Conservation (phyloP, 2,797 vertebrate genomes). For the Pseudomugil tenellus region DNA sequence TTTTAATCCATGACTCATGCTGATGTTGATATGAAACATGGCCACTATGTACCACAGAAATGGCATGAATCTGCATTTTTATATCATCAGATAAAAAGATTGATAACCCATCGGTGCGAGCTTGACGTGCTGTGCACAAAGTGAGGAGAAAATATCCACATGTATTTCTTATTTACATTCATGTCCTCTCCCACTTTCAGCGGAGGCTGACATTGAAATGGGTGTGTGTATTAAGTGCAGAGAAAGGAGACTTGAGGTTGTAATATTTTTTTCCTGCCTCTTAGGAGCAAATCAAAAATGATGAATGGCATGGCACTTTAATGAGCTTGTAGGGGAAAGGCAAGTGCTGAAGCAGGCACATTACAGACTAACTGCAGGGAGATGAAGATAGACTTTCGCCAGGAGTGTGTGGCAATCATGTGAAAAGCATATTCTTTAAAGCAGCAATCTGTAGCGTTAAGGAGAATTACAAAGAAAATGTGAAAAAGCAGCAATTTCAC, state of each 20-base stretch:
- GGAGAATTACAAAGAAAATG: constrained; percentile 19
- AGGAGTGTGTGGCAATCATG: constrained; percentile 28
- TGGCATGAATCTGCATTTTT: constrained; percentile 63
- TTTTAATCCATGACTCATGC: constrained; percentile 41
- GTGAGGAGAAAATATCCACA: constrained; percentile 37
- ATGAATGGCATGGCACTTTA: constrained; percentile 61
- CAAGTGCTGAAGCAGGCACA: constrained; percentile 61
- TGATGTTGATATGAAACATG: constrained; percentile 41
- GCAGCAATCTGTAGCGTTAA: constrained; percentile 39
- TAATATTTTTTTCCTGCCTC: constrained; percentile 1
- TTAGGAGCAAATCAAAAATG: constrained; percentile 54
- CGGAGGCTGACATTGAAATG: constrained; percentile 60
- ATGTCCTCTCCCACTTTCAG: constrained; percentile 48
- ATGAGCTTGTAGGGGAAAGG: constrained; percentile 63
- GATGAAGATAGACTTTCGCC: constrained; percentile 52
- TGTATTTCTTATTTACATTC: constrained; percentile 65
- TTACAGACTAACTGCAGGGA: constrained; percentile 59
- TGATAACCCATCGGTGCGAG: constrained; percentile 52
- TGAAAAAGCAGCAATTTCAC: constrained; percentile 2
- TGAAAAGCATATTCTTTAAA: constrained; percentile 39
- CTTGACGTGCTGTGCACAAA: constrained; percentile 34
- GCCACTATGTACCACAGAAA: constrained; percentile 39
- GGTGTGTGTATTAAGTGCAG: constrained; percentile 46
- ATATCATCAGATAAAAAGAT: constrained; percentile 51
- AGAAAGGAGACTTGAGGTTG: constrained; percentile 38